Evolutionary conservation across 2,113 vertebrate species (phyloP).

Genomic region (Hemiprocne comata): DNA sequence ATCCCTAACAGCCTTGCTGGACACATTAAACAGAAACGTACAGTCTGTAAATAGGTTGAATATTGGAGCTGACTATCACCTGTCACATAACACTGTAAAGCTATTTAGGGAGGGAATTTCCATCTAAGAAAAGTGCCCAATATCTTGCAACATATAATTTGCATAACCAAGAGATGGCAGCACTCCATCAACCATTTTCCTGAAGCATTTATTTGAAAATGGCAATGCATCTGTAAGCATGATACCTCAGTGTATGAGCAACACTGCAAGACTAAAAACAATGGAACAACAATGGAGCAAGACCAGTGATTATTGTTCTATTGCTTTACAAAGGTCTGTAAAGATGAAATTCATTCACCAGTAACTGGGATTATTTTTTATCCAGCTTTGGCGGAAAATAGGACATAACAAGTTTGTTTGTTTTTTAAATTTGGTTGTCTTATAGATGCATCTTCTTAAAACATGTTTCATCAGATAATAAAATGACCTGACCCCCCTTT

Average conservation of each 20-base stretch:
- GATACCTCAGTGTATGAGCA: not conserved
- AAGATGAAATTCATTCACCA: conserved; percentile 32
- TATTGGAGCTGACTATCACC: not conserved
- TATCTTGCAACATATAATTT: conserved; percentile 43
- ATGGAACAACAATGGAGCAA: not conserved
- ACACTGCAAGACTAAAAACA: not conserved
- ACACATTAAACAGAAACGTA: not conserved
- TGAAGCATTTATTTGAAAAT: conserved; percentile 2
- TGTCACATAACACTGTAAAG: not conserved
- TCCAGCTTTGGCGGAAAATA: not conserved
- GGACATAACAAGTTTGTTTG: not conserved
- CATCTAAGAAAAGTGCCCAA: not conserved
- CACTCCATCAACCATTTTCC: conserved; percentile 52
- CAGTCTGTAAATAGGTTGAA: not conserved
- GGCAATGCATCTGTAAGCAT: not conserved
- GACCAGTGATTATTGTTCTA: not conserved
- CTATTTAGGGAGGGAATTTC: not conserved
- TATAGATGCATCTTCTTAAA: not conserved
- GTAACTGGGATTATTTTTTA: conserved; percentile 2
- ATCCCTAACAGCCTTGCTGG: not conserved
- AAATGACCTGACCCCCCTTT: not conserved
- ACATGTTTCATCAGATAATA: not conserved
- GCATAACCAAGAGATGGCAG: conserved; percentile 76
- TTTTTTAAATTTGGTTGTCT: not conserved
- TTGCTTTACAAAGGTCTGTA: conserved; percentile 26